Base-by-base conservation (phyloP, 1,140 invertebrate genomes). In the Philopotamus ludificatus region DNA sequence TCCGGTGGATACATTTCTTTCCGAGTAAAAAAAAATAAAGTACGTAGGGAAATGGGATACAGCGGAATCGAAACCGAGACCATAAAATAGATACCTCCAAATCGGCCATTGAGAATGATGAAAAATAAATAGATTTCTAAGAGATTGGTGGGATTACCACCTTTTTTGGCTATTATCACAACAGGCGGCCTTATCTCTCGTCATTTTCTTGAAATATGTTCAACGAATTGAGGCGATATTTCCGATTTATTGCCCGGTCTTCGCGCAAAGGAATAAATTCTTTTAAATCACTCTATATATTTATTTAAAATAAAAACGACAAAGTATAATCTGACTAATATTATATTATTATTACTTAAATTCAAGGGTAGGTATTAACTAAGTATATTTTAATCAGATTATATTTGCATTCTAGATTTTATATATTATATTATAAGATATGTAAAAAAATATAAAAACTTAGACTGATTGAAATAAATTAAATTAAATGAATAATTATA, bases 41-140 rank as follows among this genome's bases (percentile, higher is more conserved):
- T 28, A 18, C 21, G 42, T 39, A 57, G 54, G 54, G 54, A 57
- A 57, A 57, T 57, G 34, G 21, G 54, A 57, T 57, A 57, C 39
- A 39, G 16, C 34, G 54, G 34, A 57, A 57, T 57, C 54, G 54
- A 57, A 57, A 57, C 42, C n/a, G 47, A 34, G 54, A 16, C 16
- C 39, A 28, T 42, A 57, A 57, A 57, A 57, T 57, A 57, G 54
- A 57, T 57, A 23, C 25, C 39, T 42, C 45, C 20, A 47, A 20
- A 16, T 21, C 28, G 34, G 53, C 16, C 26, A 26, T 57, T 57
- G 59, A 63, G 39, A 42, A 51, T 54, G 61, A 63, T 63, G 61
- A 54, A 53, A 63, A 63, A 63, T 63, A 63, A 63, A 63, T 63
- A 63, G 28, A 63, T 53, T 55, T 50, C 55, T 44, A 44, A 34